Evolutionary conservation across 1,140 invertebrate species (phyloP), one percentile per base, ranked within the genome.

Genomic region (Notospermus geniculatus): DNA sequence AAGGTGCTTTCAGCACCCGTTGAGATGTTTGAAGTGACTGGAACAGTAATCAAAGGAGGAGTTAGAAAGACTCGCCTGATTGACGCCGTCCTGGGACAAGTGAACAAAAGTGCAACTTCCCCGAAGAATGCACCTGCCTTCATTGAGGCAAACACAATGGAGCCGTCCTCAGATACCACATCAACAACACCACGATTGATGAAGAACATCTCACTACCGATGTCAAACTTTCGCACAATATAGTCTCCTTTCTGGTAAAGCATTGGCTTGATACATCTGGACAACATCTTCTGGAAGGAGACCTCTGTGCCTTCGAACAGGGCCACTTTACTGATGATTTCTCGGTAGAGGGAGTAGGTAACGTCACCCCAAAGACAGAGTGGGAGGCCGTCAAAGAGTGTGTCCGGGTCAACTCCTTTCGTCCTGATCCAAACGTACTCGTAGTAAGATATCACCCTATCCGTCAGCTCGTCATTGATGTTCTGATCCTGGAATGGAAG

Each of bases 361-460:
- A 64, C 50, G 28, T 63, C 60, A 19, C 41, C 60, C 23, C 45
- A 43, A 17, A 64, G 25, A 4, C 62, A 56, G 0, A 22, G 46
- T 2, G 62, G 62, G 4, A 64, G 32, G 17, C 62, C 62, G 0
- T 30, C 52, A n/a, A 64, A 54, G 27, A 64, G 46, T 25, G 41
- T 27, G 15, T 60, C 32, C 43, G 60, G 60, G 23, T 63, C 50
- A 22, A 64, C 28, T 2, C 60, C 62, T n/a, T 54, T 27, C 30
- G 62, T 64, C 28, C 62, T 17, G 2, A 25, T 28, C 62, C 62
- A 64, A 23, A 64, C 28, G 50, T 62, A 63, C 52, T 63, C 19
- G 29, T 64, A 63, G 43, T 64, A 50, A 5, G 5, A 27, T 23
- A 62, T 28, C 25, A 60, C 22, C 2, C 45, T 13, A 7, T 25